Evolutionary conservation across 2,888 invertebrate genomes (phyloP), one percentile per base, ranked within the genome.

Genomic region (Rhingia campestris): DNA sequence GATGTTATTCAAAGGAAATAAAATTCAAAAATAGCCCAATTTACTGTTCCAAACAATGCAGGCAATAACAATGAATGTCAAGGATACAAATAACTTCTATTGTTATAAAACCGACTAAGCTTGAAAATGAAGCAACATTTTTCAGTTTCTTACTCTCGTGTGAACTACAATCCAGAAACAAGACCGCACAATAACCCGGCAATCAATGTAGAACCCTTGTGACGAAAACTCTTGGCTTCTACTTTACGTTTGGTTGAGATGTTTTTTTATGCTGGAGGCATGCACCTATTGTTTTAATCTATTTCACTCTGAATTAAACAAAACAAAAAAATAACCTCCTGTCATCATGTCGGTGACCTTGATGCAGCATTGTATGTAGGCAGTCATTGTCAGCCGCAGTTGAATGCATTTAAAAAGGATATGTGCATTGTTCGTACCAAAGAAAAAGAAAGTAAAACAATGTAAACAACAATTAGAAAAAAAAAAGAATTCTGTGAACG

Each of bases 391-490:
- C 51, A 51, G 37, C 30, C 59, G n/a, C 58, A 66, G 66, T 51
- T 66, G 49, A 37, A 75, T 66, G 41, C 35, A 75, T 64, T 56
- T 12, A 58, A 75, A 59, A 59, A 51, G 51, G 32, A 73, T 54
- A 22, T 22, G 22, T 22, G 22, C 22, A 22, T 22, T 22, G 39
- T 53, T 45, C 30, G 47, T 45, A 59, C 75, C 66, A 75, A 47
- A 43, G 30, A 14, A 56, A 56, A 56, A 12, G 3, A 22, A 37
- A 41, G 12, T 33, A 39, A 45, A 32, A 22, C 22, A 37, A 32
- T 4, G 22, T 22, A 47, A 7, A 47, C 6, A 22, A 30, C 10
- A 49, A 49, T 30, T 22, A 30, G 14, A 6, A 30, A 37, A 33
- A 53, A 32, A 59, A 47, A 35, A 54, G 47, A 14, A 58, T 39